Conservation (phyloP, 2,797 vertebrate species). For the Gouania willdenowi region DNA sequence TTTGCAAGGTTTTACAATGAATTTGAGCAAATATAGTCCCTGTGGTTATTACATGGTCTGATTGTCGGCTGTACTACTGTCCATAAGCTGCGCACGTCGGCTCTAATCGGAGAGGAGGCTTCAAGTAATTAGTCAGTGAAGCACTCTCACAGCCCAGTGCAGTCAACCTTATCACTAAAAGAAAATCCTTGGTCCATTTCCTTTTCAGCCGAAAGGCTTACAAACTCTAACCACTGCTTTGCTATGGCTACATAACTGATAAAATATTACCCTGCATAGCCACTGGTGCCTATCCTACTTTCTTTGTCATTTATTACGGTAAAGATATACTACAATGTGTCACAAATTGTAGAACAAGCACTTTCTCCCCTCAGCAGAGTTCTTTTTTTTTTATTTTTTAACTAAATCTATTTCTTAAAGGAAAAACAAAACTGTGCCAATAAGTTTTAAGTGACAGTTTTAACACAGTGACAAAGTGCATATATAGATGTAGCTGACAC, state of each 20-base stretch:
- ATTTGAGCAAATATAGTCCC: constrained; percentile 62
- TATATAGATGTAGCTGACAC: too few relatives aligned
- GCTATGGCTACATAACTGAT: constrained; percentile 15
- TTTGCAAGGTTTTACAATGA: constrained; percentile 65
- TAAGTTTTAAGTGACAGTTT: too few relatives aligned
- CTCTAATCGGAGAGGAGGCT: constrained; percentile 60
- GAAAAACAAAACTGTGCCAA: too few relatives aligned
- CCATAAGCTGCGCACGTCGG: constrained; percentile 46
- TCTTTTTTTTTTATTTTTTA: too few relatives aligned
- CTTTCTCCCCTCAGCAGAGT: background rate
- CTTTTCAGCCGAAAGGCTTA: constrained; percentile 50
- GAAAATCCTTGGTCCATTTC: constrained; percentile 52
- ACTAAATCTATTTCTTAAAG: too few relatives aligned
- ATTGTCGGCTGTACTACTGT: constrained; percentile 57
- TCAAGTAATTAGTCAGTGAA: constrained; percentile 64
- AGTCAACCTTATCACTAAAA: constrained; percentile 52
- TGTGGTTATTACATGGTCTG: constrained; percentile 66
- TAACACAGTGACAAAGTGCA: too few relatives aligned
- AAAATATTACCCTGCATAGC: constrained; percentile 37
- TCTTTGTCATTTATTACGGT: constrained; percentile 15
- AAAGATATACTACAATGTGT: constrained; percentile 5
- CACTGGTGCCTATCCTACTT: constrained; percentile 1
- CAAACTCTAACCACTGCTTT: constrained; percentile 29
- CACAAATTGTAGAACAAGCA: background rate
- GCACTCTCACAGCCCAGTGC: constrained; percentile 47